Evolutionary conservation across 2,888 invertebrate species (phyloP), one percentile per base, ranked within the genome.

Genomic region (Ypsolopha sequella): DNA sequence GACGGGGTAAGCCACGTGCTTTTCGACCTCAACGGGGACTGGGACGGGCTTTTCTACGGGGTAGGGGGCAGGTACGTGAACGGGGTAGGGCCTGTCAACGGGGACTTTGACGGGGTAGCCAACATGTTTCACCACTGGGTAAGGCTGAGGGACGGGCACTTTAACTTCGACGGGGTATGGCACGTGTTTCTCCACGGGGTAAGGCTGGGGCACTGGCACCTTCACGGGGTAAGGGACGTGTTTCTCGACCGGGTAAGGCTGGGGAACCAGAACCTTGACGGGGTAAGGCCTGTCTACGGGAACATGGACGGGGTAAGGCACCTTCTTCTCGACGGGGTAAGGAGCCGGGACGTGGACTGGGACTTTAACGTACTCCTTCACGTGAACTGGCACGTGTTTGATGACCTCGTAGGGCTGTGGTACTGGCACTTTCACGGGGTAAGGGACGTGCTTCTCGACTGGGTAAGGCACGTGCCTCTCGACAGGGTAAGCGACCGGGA

Each of bases 171-270:
- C 92, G 58, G 92, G 92, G 67, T 90, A 89, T 65, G 91, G 92
- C 64, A 92, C 90, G 70, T 85, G 91, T 82, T 92, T 92, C 73
- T 92, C 92, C 60, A 92, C 92, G 65, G 93, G 93, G 84, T 93
- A 93, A 62, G 93, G 93, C 62, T 90, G 89, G 60, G 93, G 93
- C 53, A 93, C 92, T 55, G 87, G 91, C 48, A 93, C 92, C 84
- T 92, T 92, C 11, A 94, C 92, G 62, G 93, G 93, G 71, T 90
- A 89, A 38, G 90, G 94, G 10, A 93, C 76, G 70, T 90, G 90
- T 74, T 93, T 93, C 76, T 92, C 92, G 13, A 94, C 93, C 57
- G 93, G 93, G 80, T 93, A 93, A 60, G 94, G 93, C 64, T 93
- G 92, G 54, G 93, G 93, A 52, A 93, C 93, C 52, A 89, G 84